These are phyloP conservation scores for Falco peregrinus DNA, from an alignment of 2,797 vertebrate species.

Conservation along the genomic window DNA sequence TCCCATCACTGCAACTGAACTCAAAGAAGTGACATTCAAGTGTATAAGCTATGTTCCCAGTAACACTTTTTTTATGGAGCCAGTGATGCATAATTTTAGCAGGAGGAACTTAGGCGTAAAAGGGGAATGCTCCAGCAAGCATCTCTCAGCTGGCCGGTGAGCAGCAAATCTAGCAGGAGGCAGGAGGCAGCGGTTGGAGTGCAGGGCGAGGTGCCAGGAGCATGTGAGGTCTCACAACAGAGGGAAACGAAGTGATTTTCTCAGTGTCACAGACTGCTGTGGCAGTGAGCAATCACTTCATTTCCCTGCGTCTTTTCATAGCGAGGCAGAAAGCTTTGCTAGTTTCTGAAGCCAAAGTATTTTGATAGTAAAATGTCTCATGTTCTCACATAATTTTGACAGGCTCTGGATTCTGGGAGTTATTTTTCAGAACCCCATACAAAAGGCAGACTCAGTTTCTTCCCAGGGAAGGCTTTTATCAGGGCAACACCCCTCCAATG, in stretches of 20 bases:
- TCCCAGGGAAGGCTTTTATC: constrained; percentile 50
- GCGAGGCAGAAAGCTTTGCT: not conserved
- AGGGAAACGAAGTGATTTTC: not conserved
- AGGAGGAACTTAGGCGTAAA: not conserved
- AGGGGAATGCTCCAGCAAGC: not conserved
- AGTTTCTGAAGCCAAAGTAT: constrained; percentile 45
- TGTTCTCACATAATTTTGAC: constrained; percentile 49
- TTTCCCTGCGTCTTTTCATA: not conserved
- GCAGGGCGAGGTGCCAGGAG: not conserved
- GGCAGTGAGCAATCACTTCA: not conserved
- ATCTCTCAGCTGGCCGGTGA: not conserved
- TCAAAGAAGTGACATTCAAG: not conserved
- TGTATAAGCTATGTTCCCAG: not conserved
- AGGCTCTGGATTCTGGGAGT: constrained; percentile 30
- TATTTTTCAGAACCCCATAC: constrained; percentile 15
- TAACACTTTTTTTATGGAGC: not conserved
- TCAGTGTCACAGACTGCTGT: not conserved
- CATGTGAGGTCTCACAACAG: not conserved
- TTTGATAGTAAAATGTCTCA: constrained; percentile 40
- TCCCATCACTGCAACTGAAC: not conserved
- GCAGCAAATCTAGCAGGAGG: not conserved
- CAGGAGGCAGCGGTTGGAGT: not conserved
- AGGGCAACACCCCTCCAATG: constrained; percentile 5
- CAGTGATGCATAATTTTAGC: not conserved
- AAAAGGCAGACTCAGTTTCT: constrained; percentile 51